These are phyloP conservation scores for Gallirallus australis DNA, from an alignment of 2,797 vertebrate species.

Conservation along the genomic window DNA sequence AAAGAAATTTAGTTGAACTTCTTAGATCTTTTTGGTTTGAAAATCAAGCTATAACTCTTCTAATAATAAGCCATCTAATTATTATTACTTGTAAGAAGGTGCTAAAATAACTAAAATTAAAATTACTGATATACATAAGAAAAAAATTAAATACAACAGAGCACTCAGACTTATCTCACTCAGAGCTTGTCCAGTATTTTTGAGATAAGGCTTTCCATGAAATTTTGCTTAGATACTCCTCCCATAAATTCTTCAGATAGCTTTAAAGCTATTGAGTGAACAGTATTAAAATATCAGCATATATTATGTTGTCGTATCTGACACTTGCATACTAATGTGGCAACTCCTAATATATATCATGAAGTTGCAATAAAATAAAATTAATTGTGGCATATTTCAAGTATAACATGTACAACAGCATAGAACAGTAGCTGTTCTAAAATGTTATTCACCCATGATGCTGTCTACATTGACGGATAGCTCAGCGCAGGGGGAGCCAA, in stretches of 20 bases:
- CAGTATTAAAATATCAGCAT: background rate
- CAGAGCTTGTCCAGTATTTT: background rate
- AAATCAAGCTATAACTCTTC: background rate
- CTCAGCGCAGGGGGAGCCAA: background rate
- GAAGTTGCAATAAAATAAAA: background rate
- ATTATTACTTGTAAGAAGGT: background rate
- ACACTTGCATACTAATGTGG: background rate
- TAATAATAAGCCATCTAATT: background rate
- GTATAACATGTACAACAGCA: background rate
- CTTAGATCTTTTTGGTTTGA: background rate
- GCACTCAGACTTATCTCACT: background rate
- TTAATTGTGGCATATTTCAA: background rate
- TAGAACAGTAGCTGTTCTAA: background rate
- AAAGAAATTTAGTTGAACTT: background rate
- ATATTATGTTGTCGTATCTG: background rate
- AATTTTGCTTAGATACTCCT: background rate
- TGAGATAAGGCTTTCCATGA: background rate
- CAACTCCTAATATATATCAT: background rate
- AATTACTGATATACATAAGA: background rate
- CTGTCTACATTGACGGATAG: background rate
- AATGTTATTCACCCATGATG: background rate
- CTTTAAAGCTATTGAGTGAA: background rate
- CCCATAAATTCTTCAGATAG: background rate
- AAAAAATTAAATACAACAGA: background rate
- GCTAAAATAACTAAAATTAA: background rate